Evolutionary conservation across 2,888 invertebrate genomes (phyloP), one percentile per base, ranked within the genome.

Genomic region (Troilus luridus): DNA sequence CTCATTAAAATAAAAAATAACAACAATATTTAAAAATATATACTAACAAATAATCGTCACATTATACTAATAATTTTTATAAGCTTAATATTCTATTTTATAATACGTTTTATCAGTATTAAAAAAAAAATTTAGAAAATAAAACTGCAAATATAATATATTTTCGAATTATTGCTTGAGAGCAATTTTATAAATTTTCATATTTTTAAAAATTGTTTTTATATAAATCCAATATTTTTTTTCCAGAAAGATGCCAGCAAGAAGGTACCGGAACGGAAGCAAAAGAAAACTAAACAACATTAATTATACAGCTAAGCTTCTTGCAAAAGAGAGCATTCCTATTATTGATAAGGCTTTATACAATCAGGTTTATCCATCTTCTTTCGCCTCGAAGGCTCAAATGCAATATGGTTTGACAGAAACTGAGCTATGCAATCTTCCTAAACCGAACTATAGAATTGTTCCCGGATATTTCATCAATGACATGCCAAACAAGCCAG

Each of bases 401-500:
- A 54, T 56, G 14, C 85, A 56, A 54, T 85, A 85, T 56, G 85
- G 85, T 19, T 56, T 85, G 85, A 56, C 85, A 85, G 85, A 95
- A 94, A 94, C 95, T 1, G 90, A 90, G 10, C 54, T 60, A 24
- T 54, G 19, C 58, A 95, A 96, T 93, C 94, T 97, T 91, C 97
- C 97, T 0, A 96, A 96, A 94, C 97, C 97, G 2, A 95, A 95
- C 92, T 97, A 95, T 93, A 95, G 95, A 92, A 95, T 97, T 91
- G 95, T 98, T 88, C 96, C 96, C 12, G 96, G 97, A 94, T 98
- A 97, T 94, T 95, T 96, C 93, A 97, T 98, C 90, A 95, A 96
- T 93, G 97, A 98, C 94, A 98, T 98, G 0, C 97, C 98, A 88
- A 95, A 97, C 0, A 95, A 98, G 88, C 97, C 98, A 0, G 93